phyloP scores from a whole-genome alignment of 1,140 invertebrate genomes.

The Calephelis virginiensis region DNA sequence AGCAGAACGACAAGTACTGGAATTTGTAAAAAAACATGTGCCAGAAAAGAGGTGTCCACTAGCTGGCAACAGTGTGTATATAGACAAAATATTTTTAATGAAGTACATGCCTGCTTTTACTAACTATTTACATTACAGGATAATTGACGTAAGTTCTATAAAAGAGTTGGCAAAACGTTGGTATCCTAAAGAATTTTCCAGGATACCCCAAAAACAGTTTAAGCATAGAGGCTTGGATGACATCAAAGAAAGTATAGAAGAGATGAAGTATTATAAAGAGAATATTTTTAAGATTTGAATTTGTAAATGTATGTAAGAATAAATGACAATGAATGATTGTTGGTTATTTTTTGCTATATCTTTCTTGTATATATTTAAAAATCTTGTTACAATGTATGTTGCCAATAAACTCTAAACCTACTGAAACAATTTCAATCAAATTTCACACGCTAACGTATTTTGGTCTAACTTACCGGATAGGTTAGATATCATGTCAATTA shows the following conservation, averaged over 20 bases:
- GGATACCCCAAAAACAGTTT: slow-evolving; percentile 82
- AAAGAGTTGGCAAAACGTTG: slow-evolving; percentile 92
- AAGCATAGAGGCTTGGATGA: slow-evolving; percentile 89
- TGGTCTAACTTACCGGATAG: too few species aligned
- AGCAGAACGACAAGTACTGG: slow-evolving; percentile 86
- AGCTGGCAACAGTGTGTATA: slow-evolving; percentile 94
- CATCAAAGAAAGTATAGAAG: slow-evolving; percentile 91
- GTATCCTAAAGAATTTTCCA: slow-evolving; percentile 81
- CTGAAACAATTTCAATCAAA: too few species aligned
- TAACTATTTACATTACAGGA: slow-evolving; percentile 93
- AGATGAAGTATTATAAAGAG: slow-evolving; percentile 86
- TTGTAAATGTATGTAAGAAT: too few species aligned
- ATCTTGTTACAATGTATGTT: too few species aligned
- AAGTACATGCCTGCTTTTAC: slow-evolving; percentile 88
- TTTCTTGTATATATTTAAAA: too few species aligned
- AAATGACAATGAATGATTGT: too few species aligned
- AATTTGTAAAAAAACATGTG: slow-evolving; percentile 86
- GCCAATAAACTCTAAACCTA: too few species aligned
- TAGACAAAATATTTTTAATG: slow-evolving; percentile 88
- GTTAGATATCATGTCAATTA: too few species aligned
- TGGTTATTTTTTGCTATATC: too few species aligned
- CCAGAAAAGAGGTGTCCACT: slow-evolving; percentile 84
- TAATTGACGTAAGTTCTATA: slow-evolving; percentile 94
- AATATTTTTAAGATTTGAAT: slow-evolving; percentile 48
- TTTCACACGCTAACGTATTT: too few species aligned